Percentiles rank a stretch among this genome's conserved stretches.
These are phyloP conservation scores for Stegana nigrithorax DNA, from an alignment of 2,888 invertebrate species.

Conservation along the genomic window DNA sequence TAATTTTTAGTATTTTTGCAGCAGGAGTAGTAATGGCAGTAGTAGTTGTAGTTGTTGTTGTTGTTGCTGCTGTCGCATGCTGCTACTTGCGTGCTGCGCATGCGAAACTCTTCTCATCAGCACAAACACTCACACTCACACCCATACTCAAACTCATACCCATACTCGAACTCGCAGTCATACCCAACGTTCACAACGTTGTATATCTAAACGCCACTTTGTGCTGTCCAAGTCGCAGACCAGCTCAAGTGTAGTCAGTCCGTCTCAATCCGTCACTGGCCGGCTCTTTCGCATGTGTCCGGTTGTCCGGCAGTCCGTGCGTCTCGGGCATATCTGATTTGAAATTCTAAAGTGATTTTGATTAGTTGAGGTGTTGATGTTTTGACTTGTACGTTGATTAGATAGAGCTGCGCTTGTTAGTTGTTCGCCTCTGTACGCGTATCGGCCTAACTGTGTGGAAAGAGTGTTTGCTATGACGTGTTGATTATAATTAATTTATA, in stretches of 20 bases:
- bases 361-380: constrained; percentile 60
- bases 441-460: not conserved
- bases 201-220: constrained; percentile 36
- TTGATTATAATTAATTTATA: constrained; percentile 18
- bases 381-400: constrained; percentile 59
- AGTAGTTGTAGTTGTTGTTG: not conserved
- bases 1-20: constrained; percentile 46
- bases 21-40: not conserved
- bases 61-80: constrained; percentile 28
- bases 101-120: not conserved
- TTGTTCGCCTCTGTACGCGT: constrained; percentile 25
- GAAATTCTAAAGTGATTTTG: constrained; percentile 59
- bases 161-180: not conserved
- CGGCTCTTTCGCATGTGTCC: constrained; percentile 4
- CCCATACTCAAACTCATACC: too few relatives aligned
- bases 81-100: constrained; percentile 37
- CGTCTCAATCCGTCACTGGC: constrained; percentile 29
- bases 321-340: constrained; percentile 43
- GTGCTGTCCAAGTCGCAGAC: too few relatives aligned
- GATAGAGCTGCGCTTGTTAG: constrained; percentile 57
- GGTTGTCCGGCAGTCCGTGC: constrained; percentile 28
- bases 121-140: too few relatives aligned
- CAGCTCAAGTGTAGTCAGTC: too few relatives aligned
- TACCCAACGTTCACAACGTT: constrained; percentile 8
- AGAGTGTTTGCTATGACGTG: constrained; percentile 14